Base-by-base conservation (phyloP, 2,797 vertebrate genomes). In the Fistularia commersonii region DNA sequence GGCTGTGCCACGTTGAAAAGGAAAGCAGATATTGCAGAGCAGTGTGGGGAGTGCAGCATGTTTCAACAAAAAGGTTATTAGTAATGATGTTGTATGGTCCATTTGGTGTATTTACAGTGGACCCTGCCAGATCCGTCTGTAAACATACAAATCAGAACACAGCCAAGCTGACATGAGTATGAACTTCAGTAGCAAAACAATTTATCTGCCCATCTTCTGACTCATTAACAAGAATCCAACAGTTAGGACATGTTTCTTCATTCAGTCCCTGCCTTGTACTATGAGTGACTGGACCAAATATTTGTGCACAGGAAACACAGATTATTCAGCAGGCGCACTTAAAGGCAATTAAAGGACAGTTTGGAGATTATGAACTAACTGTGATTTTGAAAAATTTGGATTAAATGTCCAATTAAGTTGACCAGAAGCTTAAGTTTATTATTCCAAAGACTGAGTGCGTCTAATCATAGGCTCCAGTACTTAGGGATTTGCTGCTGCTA, bases 361-460 rank as follows among this genome's bases (percentile, higher is more conserved):
- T 59, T 46, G 59, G 51, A 69, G 54, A 61, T 63, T 73, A 67
- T 52, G 57, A 71, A 73, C 58, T 39, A 56, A 56, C 42, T 60
- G 36, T 55, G 50, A 70, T 67, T 45, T 64, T n/a, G 37, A 47
- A 12, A 37, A 76, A 60, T 62, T 49, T 32, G 60, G 67, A 83
- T 83, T 67, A 51, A 79, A 75, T 58, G 61, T 82, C 64, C 37
- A 63, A 80, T 84, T 66, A 74, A 68, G 31, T 63, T 54, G 42
- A 78, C 66, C 58, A 70, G 73, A 81, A 78, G 61, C 55, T 68
- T 11, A 67, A 72, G 82, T 87, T 85, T 89, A 83, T 89, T 88
- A 74, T 88, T 85, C 60, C 69, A 80, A 73, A 82, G 68, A 66
- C 61, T 81, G 64, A 85, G 75, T 64, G 72, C 67, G 49, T 82